phyloP scores from a whole-genome alignment of 2,113 vertebrate species.

The Galeopterus variegatus region DNA sequence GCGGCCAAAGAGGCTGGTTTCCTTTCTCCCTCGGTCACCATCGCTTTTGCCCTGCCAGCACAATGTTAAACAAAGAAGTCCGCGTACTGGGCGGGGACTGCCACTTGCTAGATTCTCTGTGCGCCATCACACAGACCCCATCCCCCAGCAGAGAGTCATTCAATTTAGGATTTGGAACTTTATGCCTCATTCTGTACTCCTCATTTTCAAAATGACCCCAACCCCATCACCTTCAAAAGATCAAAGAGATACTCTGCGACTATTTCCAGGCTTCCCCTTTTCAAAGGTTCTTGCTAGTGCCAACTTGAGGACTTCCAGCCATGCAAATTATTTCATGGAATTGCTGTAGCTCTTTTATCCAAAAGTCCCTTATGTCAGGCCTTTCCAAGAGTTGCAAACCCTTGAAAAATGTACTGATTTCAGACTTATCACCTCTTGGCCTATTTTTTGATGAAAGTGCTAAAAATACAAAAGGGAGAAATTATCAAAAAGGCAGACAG shows the following conservation, averaged over 20 bases:
- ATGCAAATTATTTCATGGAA: background rate
- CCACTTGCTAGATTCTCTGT: background rate
- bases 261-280: background rate
- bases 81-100: background rate
- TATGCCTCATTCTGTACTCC: background rate
- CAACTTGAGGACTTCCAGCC: background rate
- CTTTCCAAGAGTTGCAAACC: background rate
- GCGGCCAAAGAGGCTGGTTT: background rate
- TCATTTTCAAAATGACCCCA: background rate
- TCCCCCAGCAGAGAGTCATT: background rate
- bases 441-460: constrained; percentile 21
- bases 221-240: background rate
- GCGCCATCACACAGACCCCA: background rate
- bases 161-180: background rate
- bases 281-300: background rate
- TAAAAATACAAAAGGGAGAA: background rate
- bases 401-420: constrained; percentile 1
- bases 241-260: background rate
- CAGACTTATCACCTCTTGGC: background rate
- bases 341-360: background rate
- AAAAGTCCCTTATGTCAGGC: background rate
- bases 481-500: constrained; percentile 9
- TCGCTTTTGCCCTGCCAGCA: background rate
- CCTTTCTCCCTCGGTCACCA: background rate
- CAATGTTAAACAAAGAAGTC: constrained; percentile 35